Evolutionary conservation across 2,888 invertebrate species (phyloP), one percentile per base, ranked within the genome.

Genomic region (Synanthedon andrenaeformis): DNA sequence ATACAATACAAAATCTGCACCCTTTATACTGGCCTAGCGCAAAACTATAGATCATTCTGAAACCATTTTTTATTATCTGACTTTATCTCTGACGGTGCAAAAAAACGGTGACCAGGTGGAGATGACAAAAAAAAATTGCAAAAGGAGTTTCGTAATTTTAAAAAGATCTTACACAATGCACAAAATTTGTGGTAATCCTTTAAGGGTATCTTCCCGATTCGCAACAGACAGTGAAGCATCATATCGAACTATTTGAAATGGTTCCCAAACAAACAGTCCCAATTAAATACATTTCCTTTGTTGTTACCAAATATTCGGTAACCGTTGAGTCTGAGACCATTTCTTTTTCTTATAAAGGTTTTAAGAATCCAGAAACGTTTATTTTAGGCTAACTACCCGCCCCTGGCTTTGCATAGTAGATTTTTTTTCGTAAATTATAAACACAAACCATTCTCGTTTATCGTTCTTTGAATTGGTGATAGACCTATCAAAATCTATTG

Each of bases 51-150:
- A 64, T 65, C 58, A 57, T 63, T 65, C 66, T 62, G 61, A 59
- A 64, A 65, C 62, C 65, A 70, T 77, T 78, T 78, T 81, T 80
- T 77, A 75, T 77, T 70, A 67, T 62, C 66, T 74, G 72, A 76
- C 75, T 75, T 72, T 79, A 76, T 82, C 77, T 75, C 66, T 79
- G 79, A 79, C 72, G 59, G 59, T 58, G 73, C 72, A 76, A 82
- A 83, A 82, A 82, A 75, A 65, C 55, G 48, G 67, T 64, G 65
- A 71, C 84, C 84, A 82, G 84, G 82, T 84, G 83, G 60, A 14
- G 52, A 51, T 19, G 49, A 60, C 65, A 76, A 76, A 73, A 76
- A 19, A 23, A 69, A 64, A 45, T 55, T 58, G 69, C 67, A 60
- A 58, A 58, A 61, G 63, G 58, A 56, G 64, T 68, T 67, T 64